Conservation (phyloP, 1,140 invertebrate species). For the Saccostrea cuccullata region DNA sequence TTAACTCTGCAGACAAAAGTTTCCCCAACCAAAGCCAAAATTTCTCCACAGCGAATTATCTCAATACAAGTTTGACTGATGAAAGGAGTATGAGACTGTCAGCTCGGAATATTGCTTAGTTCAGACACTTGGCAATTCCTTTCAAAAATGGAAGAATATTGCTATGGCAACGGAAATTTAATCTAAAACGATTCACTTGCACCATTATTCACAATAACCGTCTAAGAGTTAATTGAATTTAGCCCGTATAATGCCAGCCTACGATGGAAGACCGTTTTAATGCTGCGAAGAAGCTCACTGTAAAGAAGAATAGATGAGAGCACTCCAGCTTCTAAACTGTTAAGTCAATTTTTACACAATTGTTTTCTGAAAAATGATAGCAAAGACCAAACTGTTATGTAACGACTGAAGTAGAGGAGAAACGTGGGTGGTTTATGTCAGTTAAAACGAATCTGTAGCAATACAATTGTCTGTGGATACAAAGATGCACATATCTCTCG, state of each 20-base stretch:
- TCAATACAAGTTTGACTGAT: constrained; percentile 13
- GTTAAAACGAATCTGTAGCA: background rate
- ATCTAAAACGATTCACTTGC: constrained; percentile 43
- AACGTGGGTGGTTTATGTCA: background rate
- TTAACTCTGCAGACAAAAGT: background rate
- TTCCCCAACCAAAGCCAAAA: background rate
- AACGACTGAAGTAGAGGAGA: background rate
- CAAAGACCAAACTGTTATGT: background rate
- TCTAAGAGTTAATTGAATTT: constrained; percentile 44
- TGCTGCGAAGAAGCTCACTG: background rate
- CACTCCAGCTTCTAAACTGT: background rate
- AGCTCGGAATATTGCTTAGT: constrained; percentile 12
- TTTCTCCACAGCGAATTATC: background rate
- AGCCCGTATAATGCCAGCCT: constrained; percentile 26
- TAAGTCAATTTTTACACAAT: background rate
- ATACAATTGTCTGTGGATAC: too few species aligned
- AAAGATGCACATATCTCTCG: too few species aligned
- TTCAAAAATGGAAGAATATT: constrained; percentile 28
- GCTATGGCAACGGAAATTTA: constrained; percentile 42
- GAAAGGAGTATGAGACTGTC: background rate
- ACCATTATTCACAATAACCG: constrained; percentile 42
- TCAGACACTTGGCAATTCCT: constrained; percentile 25
- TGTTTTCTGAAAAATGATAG: background rate
- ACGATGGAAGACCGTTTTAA: constrained; percentile 7
- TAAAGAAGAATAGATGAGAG: background rate